Percentiles rank a stretch among this genome's conserved stretches.
Conservation (phyloP, 2,797 vertebrate species). For the Parotocinclus haroldoi region DNA sequence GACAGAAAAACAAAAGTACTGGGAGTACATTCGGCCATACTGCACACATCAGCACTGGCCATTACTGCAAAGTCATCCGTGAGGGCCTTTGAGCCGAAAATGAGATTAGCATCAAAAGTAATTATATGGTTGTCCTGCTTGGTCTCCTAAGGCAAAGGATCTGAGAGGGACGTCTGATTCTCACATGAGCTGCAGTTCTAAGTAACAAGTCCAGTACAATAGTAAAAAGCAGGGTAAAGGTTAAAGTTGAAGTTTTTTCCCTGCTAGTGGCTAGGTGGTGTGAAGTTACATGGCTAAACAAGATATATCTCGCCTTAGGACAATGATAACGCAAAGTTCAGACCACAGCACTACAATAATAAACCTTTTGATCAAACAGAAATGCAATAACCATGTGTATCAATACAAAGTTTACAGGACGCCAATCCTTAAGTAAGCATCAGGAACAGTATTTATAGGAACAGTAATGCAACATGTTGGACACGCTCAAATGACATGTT, state of each 20-base stretch:
- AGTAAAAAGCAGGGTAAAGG: neutral
- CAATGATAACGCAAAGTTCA: neutral
- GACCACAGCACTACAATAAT: too few relatives aligned
- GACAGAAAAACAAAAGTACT: constrained; percentile 31
- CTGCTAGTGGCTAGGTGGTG: neutral
- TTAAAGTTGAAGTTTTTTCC: neutral
- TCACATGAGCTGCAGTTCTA: neutral
- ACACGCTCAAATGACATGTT: too few relatives aligned
- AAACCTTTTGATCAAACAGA: too few relatives aligned
- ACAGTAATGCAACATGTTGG: too few relatives aligned
- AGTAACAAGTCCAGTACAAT: neutral
- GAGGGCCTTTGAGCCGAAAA: constrained; percentile 60
- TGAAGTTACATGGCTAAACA: neutral
- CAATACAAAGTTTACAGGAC: too few relatives aligned
- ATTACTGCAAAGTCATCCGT: constrained; percentile 47
- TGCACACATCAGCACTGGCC: constrained; percentile 33
- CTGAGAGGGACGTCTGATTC: constrained; percentile 23
- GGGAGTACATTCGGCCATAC: constrained; percentile 31
- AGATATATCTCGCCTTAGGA: neutral
- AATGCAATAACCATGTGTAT: too few relatives aligned
- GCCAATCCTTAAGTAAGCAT: too few relatives aligned
- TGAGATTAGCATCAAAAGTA: constrained; percentile 72
- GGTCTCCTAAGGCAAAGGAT: constrained; percentile 35
- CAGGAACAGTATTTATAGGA: too few relatives aligned
- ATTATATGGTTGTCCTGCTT: constrained; percentile 59